These are phyloP conservation scores for Dysidea cf. avara DNA, from an alignment of 37 sponge, comb jelly and placozoan species.

Conservation along the genomic window DNA sequence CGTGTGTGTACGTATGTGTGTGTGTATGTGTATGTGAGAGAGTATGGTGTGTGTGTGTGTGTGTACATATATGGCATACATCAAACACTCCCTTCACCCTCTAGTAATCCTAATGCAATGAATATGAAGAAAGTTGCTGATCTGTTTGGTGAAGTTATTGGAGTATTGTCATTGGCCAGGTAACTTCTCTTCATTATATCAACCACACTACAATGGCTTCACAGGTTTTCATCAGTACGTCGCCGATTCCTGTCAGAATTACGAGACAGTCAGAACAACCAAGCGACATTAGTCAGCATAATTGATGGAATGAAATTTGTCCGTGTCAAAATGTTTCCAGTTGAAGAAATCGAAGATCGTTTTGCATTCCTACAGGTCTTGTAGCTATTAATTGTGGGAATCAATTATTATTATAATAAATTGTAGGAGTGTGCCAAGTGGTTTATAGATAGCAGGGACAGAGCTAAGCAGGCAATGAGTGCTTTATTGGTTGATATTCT, in stretches of 20 bases:
- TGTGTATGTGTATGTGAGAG: no score
- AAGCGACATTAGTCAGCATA: conserved; percentile 63
- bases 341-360: conserved; percentile 94
- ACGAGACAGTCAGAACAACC: conserved; percentile 51
- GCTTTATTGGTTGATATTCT: conserved; percentile 87
- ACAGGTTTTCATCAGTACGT: conserved; percentile 79
- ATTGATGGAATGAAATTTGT: conserved; percentile 94
- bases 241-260: conserved; percentile 81
- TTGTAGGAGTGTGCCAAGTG: conserved; percentile 78
- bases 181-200: background rate
- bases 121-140: conserved; percentile 93
- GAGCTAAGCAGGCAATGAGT: conserved; percentile 75
- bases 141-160: conserved; percentile 95
- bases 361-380: conserved; percentile 90
- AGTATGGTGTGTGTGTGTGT: no score
- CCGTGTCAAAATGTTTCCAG: conserved; percentile 94
- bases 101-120: conserved; percentile 70
- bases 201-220: background rate
- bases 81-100: no score
- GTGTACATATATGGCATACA: no score
- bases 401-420: background rate
- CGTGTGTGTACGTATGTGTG: no score
- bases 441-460: conserved; percentile 70
- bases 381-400: background rate
- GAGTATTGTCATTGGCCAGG: conserved; percentile 89